These are phyloP conservation scores for Rugalucina vietnamica DNA, from an alignment of 2,888 invertebrate species.

Conservation along the genomic window DNA sequence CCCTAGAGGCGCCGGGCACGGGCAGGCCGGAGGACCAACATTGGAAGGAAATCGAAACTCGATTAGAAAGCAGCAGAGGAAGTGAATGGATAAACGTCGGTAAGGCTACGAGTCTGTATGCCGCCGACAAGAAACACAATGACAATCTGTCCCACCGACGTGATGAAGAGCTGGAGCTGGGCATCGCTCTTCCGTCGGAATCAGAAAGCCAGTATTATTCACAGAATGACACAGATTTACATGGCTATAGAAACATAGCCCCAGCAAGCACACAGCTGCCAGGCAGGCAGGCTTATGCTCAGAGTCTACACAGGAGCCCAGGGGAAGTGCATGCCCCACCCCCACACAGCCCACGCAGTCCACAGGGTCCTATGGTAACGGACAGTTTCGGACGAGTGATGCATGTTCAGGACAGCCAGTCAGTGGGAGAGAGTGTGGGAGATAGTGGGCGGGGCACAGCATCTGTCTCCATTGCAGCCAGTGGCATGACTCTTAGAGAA, in stretches of 20 bases:
- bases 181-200: constrained; percentile 76
- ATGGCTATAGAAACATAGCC: constrained; percentile 54
- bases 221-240: constrained; percentile 80
- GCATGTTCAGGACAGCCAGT: constrained; percentile 44
- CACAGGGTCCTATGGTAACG: constrained; percentile 40
- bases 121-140: constrained; percentile 38
- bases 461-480: constrained; percentile 58
- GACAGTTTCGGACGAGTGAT: constrained; percentile 62
- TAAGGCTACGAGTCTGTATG: constrained; percentile 70
- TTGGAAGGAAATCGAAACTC: constrained; percentile 75
- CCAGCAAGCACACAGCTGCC: constrained; percentile 55
- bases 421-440: constrained; percentile 62
- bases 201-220: constrained; percentile 71
- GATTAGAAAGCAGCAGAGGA: constrained; percentile 59
- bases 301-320: constrained; percentile 24
- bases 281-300: constrained; percentile 5
- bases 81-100: constrained; percentile 71
- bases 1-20: constrained; percentile 59
- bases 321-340: constrained; percentile 44
- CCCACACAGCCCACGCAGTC: constrained; percentile 57
- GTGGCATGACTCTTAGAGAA: constrained; percentile 65
- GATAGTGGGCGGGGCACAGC: constrained; percentile 71
- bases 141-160: constrained; percentile 61
- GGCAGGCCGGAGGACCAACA: constrained; percentile 70
- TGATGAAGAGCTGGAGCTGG: constrained; percentile 74